phyloP scores from a whole-genome alignment of 1,140 invertebrate genomes.

The Drosophila melanogaster region DNA sequence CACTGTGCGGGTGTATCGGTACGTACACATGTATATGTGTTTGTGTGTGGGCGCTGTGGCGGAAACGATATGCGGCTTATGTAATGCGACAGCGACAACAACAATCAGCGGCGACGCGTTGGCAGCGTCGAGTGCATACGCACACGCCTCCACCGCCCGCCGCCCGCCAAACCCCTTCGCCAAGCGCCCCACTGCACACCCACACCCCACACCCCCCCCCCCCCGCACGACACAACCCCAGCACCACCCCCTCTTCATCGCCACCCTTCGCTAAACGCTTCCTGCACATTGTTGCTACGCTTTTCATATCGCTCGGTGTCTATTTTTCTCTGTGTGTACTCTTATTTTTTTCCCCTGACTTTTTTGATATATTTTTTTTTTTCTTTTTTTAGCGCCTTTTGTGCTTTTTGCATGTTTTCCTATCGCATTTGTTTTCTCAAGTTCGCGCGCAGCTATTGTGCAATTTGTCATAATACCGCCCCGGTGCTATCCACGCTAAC shows the following conservation, averaged over 20 bases:
- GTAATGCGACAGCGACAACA: conserved; percentile 54
- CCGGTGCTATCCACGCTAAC: background rate
- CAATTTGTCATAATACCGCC: conserved; percentile 65
- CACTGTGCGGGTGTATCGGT: conserved; percentile 44
- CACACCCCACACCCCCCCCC: background rate
- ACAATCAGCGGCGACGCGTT: conserved; percentile 35
- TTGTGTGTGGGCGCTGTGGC: conserved; percentile 61
- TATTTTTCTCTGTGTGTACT: conserved; percentile 25
- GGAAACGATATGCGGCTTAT: conserved; percentile 72
- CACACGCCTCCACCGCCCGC: conserved; percentile 32
- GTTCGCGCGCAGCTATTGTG: conserved; percentile 71
- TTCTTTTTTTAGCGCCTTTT: conserved; percentile 19
- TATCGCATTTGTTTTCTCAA: conserved; percentile 81
- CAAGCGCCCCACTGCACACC: no score
- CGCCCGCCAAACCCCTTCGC: background rate
- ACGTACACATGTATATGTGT: conserved; percentile 23
- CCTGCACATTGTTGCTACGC: conserved; percentile 64
- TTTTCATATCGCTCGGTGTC: conserved; percentile 58
- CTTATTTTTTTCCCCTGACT: conserved; percentile 8
- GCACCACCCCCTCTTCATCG: background rate
- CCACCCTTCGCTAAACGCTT: conserved; percentile 42
- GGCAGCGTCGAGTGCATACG: conserved; percentile 53
- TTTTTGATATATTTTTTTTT: conserved; percentile 10
- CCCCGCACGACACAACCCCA: no score
- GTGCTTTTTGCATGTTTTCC: conserved; percentile 72